A percentile compares a stretch with the other conserved stretches of the same genome.
Conservation (phyloP, 2,113 vertebrate species). For the Pelmatolapia mariae region DNA sequence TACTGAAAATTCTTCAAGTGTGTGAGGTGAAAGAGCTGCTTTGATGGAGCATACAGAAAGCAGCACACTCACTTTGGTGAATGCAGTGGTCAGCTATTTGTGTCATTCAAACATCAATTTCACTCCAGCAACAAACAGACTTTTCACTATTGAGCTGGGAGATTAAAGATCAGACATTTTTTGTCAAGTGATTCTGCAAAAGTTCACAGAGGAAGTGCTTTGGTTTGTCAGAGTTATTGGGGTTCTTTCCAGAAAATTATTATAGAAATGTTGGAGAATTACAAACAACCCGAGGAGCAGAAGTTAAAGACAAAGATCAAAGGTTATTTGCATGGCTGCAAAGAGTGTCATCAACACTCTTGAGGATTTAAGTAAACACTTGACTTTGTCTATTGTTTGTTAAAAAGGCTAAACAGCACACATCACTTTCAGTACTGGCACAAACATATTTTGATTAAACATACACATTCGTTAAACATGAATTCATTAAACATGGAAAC, state of each 20-base stretch:
- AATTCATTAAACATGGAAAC: background rate
- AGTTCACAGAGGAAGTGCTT: background rate
- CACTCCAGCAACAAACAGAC: background rate
- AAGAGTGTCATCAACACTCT: background rate
- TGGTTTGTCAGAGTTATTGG: background rate
- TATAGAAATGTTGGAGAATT: background rate
- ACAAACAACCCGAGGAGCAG: background rate
- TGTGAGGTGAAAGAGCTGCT: background rate
- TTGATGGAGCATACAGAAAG: background rate
- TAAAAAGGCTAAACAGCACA: background rate
- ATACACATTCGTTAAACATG: background rate
- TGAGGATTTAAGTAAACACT: background rate
- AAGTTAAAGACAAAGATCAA: background rate
- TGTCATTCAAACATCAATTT: background rate
- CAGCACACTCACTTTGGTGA: background rate
- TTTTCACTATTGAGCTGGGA: background rate
- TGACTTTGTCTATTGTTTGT: background rate
- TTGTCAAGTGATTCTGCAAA: background rate
- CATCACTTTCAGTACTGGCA: background rate
- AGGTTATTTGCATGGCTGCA: background rate
- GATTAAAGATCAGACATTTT: background rate
- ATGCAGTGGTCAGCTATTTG: background rate
- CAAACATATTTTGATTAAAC: background rate
- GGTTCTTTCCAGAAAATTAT: background rate
- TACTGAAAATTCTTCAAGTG: background rate